phyloP scores from a whole-genome alignment of 1,140 invertebrate species.

The Habropoda laboriosa region DNA sequence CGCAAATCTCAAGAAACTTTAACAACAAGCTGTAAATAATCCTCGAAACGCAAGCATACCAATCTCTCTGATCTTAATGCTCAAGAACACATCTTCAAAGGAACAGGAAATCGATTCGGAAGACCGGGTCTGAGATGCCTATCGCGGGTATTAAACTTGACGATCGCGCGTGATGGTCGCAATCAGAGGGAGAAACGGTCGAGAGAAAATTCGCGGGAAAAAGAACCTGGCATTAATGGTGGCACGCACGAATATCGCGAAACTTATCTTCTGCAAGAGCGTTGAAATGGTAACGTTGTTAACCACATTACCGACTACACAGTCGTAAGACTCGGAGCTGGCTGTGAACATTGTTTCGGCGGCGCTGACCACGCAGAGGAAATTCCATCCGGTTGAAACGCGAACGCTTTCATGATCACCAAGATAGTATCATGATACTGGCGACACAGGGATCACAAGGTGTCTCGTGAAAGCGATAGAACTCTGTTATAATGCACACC shows the following conservation, averaged over 20 bases:
- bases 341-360: constrained; percentile 10
- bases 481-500: neutral
- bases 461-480: neutral
- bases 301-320: constrained; percentile 9
- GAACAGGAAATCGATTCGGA: too few species aligned
- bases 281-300: neutral
- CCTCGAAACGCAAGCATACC: too few species aligned
- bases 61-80: too few species aligned
- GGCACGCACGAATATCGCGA: neutral
- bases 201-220: neutral
- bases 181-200: too few species aligned
- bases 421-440: constrained; percentile 4
- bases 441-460: constrained; percentile 6
- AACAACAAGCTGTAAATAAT: too few species aligned
- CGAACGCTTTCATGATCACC: constrained; percentile 7
- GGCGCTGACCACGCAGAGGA: neutral
- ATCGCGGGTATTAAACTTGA: too few species aligned
- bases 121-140: too few species aligned
- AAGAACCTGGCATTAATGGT: neutral
- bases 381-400: constrained; percentile 30
- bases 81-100: too few species aligned
- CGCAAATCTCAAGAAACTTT: too few species aligned
- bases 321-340: neutral
- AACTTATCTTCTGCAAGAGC: neutral
- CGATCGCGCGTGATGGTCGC: too few species aligned